These are phyloP conservation scores for Parapristionchus giblindavisi DNA, from an alignment of 2,888 invertebrate species.

Conservation along the genomic window DNA sequence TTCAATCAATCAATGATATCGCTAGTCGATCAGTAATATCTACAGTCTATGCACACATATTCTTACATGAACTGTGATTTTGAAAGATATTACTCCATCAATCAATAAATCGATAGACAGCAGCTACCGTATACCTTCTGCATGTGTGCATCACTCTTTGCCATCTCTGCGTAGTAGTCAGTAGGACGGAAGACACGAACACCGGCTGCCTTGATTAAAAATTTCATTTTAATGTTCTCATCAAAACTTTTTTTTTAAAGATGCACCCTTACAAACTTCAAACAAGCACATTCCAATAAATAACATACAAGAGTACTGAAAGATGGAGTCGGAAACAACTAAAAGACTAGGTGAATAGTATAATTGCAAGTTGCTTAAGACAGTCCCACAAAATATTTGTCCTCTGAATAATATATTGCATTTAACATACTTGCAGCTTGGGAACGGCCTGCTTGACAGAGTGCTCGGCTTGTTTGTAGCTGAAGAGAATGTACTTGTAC, in stretches of 20 bases:
- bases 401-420: not conserved
- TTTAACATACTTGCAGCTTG: constrained; percentile 74
- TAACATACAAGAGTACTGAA: not conserved
- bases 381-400: not conserved
- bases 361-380: not conserved
- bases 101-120: no score
- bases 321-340: not conserved
- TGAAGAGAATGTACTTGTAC: no score
- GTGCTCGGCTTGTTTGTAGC: constrained; percentile 76
- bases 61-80: no score
- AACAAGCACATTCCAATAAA: not conserved
- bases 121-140: constrained; percentile 77
- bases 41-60: constrained; percentile 8
- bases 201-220: constrained; percentile 60
- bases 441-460: constrained; percentile 85
- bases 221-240: not conserved
- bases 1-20: not conserved
- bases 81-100: no score
- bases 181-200: constrained; percentile 86
- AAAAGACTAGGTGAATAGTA: not conserved
- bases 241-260: constrained; percentile 58
- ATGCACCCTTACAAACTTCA: not conserved
- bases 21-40: not conserved
- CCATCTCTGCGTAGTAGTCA: constrained; percentile 99
- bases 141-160: constrained; percentile 96